These are phyloP conservation scores for Chaitophorus viminalis DNA, from an alignment of 2,888 invertebrate genomes.

Conservation along the genomic window DNA sequence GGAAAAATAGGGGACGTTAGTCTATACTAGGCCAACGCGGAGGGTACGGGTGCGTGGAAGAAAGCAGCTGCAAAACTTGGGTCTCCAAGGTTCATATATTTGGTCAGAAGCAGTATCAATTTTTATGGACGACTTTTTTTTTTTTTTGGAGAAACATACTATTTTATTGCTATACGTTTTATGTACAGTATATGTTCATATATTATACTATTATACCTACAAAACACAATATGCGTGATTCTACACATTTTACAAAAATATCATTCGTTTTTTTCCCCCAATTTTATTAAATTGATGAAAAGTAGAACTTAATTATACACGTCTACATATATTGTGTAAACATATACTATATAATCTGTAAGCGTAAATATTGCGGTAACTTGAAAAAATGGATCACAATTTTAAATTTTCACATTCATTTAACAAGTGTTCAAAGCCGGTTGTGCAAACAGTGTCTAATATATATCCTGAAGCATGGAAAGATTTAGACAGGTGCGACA, in stretches of 20 bases:
- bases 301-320: not conserved
- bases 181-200: not conserved
- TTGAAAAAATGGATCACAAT: conserved; percentile 52
- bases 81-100: conserved; percentile 41
- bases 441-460: conserved; percentile 62
- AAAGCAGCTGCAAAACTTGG: conserved; percentile 61
- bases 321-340: not conserved
- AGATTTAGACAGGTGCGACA: conserved; percentile 62
- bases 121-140: conserved; percentile 40
- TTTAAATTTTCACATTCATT: conserved; percentile 58
- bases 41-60: conserved; percentile 49
- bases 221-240: not conserved
- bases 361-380: conserved; percentile 43
- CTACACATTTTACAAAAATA: not conserved
- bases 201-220: not conserved
- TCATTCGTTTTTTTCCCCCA: not conserved
- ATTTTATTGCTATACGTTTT: conserved; percentile 5
- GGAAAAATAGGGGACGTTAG: conserved; percentile 55
- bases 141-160: not conserved
- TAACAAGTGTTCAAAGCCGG: conserved; percentile 61
- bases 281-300: conserved; percentile 12
- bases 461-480: conserved; percentile 60
- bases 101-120: conserved; percentile 37
- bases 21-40: conserved; percentile 40
- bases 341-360: not conserved